These are phyloP conservation scores for Grantiella picta DNA, from an alignment of 2,113 vertebrate genomes.

Conservation along the genomic window DNA sequence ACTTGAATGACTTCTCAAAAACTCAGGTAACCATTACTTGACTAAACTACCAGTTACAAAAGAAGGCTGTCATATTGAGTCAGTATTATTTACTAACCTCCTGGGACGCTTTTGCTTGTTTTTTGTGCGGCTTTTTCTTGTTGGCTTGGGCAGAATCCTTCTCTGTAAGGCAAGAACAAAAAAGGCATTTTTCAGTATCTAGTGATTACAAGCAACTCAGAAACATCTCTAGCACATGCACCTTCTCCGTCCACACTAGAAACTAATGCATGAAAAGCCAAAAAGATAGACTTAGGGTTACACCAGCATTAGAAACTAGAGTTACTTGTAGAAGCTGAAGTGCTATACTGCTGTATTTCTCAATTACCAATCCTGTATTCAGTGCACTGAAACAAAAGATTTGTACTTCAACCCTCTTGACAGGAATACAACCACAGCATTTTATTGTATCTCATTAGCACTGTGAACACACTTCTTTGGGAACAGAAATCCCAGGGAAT, in stretches of 20 bases:
- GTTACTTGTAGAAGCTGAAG: background rate
- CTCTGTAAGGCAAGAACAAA: constrained; percentile 72
- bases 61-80: background rate
- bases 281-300: background rate
- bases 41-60: background rate
- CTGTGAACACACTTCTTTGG: background rate
- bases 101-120: constrained; percentile 97
- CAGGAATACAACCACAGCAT: background rate
- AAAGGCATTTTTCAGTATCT: background rate
- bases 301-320: background rate
- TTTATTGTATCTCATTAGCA: background rate
- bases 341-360: background rate
- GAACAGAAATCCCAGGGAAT: background rate
- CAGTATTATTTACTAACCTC: constrained; percentile 75
- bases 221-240: background rate
- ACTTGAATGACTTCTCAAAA: background rate
- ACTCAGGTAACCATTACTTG: background rate
- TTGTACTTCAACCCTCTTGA: background rate
- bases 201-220: background rate
- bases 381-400: background rate
- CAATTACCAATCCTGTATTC: background rate
- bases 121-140: constrained; percentile 96
- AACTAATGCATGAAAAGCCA: background rate
- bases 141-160: constrained; percentile 97
- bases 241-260: background rate